phyloP scores from a whole-genome alignment of 2,113 vertebrate species.

The Aptenodytes forsteri region DNA sequence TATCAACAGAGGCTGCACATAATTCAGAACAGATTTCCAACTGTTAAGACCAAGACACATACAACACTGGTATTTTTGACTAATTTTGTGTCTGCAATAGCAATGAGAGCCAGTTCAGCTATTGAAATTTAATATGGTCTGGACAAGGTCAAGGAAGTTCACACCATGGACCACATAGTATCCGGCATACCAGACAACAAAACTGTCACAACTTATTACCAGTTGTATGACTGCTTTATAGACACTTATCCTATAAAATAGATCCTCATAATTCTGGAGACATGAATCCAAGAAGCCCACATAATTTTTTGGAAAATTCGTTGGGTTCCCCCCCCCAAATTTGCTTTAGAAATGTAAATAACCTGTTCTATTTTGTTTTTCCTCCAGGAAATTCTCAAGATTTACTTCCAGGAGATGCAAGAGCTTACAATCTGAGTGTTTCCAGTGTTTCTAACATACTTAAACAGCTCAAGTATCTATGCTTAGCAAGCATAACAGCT shows the following conservation, averaged over 20 bases:
- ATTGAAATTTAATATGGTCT: not conserved
- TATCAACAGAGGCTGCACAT: not conserved
- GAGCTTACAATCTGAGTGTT: not conserved
- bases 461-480: not conserved
- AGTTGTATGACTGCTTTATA: not conserved
- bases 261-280: not conserved
- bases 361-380: not conserved
- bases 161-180: not conserved
- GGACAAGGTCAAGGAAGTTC: not conserved
- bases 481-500: not conserved
- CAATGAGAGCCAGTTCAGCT: not conserved
- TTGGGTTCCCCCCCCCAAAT: not conserved
- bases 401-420: not conserved
- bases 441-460: not conserved
- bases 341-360: not conserved
- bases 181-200: not conserved
- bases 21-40: not conserved
- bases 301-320: not conserved
- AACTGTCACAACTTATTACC: not conserved
- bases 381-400: not conserved
- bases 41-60: not conserved
- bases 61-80: not conserved
- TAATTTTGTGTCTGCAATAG: not conserved
- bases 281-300: not conserved
- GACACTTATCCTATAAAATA: not conserved